phyloP scores from a whole-genome alignment of 1,140 invertebrate species.

The Portunus trituberculatus region DNA sequence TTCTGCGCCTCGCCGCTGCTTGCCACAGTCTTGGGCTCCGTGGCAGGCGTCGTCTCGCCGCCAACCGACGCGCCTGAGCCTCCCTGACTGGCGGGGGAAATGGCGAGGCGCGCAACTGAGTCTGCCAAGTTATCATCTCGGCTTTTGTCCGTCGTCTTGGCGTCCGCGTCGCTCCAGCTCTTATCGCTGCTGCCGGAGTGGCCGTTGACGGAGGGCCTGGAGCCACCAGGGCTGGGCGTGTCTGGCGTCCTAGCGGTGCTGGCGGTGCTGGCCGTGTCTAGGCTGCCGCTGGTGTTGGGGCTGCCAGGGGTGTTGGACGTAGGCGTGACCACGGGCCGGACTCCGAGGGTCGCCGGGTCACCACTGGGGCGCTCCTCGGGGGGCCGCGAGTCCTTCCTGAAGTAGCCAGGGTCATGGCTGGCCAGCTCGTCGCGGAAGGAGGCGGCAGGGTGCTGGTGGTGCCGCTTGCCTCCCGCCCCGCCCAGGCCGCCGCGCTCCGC shows the following conservation, averaged over 20 bases:
- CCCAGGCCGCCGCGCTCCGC: slow-evolving; percentile 32
- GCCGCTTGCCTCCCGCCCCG: slow-evolving; percentile 54
- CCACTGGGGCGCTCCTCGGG: slow-evolving; percentile 46
- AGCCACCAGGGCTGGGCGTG: slow-evolving; percentile 18
- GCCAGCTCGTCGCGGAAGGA: slow-evolving; percentile 69
- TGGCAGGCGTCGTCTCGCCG: not conserved
- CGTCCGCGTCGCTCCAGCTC: not conserved
- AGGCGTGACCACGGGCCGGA: not conserved
- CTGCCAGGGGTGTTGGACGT: not conserved
- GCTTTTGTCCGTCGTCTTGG: not conserved
- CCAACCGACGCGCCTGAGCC: not conserved
- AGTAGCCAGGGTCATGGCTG: slow-evolving; percentile 67
- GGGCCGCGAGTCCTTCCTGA: slow-evolving; percentile 66
- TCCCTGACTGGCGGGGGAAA: not conserved
- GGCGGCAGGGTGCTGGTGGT: slow-evolving; percentile 57
- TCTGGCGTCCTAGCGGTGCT: not conserved
- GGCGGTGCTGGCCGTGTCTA: not conserved
- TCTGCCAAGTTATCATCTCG: slow-evolving; percentile 38
- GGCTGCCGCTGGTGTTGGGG: not conserved
- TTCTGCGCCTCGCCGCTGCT: not conserved
- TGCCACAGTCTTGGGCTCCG: not conserved
- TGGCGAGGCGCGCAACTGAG: not conserved
- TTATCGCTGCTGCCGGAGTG: slow-evolving; percentile 30
- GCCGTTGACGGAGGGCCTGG: slow-evolving; percentile 35
- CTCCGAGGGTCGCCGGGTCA: not conserved